These are phyloP conservation scores for Idaea aversata DNA, from an alignment of 2,888 invertebrate genomes.

Conservation along the genomic window DNA sequence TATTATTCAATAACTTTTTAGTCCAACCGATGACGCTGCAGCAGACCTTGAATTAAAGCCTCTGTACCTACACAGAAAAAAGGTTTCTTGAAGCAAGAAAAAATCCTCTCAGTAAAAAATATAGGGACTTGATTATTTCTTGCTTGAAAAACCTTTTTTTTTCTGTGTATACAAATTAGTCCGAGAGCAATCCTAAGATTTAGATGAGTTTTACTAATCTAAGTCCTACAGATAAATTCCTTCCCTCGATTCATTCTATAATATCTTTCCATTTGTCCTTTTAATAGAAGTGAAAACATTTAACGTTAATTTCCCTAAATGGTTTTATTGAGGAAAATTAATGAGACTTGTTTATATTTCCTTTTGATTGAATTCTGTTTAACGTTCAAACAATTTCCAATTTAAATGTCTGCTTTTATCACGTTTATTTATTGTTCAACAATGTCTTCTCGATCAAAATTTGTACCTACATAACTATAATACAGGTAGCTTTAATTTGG, in stretches of 20 bases:
- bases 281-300: constrained; percentile 14
- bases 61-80: no score
- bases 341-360: constrained; percentile 14
- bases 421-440: constrained; percentile 1
- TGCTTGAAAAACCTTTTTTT: not conserved
- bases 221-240: constrained; percentile 1
- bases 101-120: no score
- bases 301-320: constrained; percentile 19
- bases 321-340: constrained; percentile 12
- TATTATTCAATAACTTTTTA: not conserved
- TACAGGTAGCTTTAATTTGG: not conserved
- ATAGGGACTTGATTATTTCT: no score
- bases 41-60: not conserved
- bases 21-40: not conserved
- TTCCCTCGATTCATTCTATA: constrained; percentile 10
- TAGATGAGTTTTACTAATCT: not conserved
- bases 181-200: constrained; percentile 16
- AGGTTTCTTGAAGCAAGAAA: no score
- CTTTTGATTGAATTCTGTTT: constrained; percentile 3
- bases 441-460: not conserved
- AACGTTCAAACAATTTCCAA: not conserved
- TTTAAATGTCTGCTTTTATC: not conserved
- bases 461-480: not conserved
- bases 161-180: constrained; percentile 9
- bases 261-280: constrained; percentile 15